Conservation (phyloP, 2,113 vertebrate genomes). For the Scytalopus superciliaris region DNA sequence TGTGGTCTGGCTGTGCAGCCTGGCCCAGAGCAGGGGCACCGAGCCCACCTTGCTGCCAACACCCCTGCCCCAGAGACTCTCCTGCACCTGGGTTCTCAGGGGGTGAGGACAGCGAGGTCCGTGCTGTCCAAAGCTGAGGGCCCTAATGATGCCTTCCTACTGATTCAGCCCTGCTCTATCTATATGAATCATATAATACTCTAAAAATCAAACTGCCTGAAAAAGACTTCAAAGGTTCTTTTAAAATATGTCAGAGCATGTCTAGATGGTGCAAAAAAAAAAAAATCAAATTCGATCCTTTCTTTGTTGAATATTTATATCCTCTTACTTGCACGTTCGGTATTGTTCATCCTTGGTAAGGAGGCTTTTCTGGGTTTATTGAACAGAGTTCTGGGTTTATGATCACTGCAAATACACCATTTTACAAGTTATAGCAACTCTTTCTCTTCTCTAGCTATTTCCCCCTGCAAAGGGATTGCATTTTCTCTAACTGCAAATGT, state of each 20-base stretch:
- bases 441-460: background rate
- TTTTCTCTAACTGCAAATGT: background rate
- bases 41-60: no score
- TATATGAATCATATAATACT: background rate
- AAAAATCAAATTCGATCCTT: background rate
- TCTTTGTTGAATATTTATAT: slow-evolving; percentile 37
- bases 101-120: background rate
- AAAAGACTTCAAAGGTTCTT: background rate
- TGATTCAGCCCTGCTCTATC: background rate
- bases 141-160: background rate
- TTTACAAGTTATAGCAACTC: slow-evolving; percentile 21
- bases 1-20: background rate
- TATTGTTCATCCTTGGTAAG: background rate
- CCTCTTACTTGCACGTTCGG: background rate
- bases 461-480: background rate
- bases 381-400: background rate
- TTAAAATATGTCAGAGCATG: background rate
- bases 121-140: background rate
- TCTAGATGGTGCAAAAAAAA: background rate
- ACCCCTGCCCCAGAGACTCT: background rate
- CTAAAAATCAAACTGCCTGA: background rate
- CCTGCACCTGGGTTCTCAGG: background rate
- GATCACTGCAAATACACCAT: background rate
- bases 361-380: slow-evolving; percentile 7
- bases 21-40: background rate